Conservation (phyloP, 2,113 vertebrate species). For the Puntigrus tetrazona region DNA sequence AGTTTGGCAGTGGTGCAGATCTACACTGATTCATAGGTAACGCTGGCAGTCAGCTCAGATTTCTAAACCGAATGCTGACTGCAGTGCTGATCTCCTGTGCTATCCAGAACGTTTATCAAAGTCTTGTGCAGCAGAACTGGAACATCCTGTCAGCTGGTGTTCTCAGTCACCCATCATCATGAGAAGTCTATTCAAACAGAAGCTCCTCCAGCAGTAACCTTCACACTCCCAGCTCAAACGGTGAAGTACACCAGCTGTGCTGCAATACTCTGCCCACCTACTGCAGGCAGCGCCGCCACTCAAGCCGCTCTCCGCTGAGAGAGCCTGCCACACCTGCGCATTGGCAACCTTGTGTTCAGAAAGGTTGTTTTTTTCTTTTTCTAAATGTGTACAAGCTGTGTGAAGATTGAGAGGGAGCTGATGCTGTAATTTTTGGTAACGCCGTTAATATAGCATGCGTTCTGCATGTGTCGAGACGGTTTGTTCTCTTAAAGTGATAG, state of each 20-base stretch:
- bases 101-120: background rate
- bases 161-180: background rate
- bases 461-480: background rate
- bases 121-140: background rate
- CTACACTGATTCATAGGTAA: background rate
- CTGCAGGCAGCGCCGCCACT: conserved; percentile 17
- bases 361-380: conserved; percentile 25
- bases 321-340: conserved; percentile 12
- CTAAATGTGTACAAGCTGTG: background rate
- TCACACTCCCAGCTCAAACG: conserved; percentile 2
- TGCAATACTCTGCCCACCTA: conserved; percentile 29
- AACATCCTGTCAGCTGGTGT: conserved; percentile 2
- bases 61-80: background rate
- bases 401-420: background rate
- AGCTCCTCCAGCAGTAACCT: conserved; percentile 15
- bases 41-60: background rate
- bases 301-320: background rate
- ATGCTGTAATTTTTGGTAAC: background rate
- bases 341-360: background rate
- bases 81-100: background rate
- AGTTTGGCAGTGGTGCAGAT: background rate
- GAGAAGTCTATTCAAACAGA: conserved; percentile 1
- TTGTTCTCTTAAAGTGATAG: background rate
- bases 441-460: background rate
- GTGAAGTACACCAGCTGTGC: conserved; percentile 20